phyloP scores from a whole-genome alignment of 2,888 invertebrate genomes.

The Drosophila maculinotata region DNA sequence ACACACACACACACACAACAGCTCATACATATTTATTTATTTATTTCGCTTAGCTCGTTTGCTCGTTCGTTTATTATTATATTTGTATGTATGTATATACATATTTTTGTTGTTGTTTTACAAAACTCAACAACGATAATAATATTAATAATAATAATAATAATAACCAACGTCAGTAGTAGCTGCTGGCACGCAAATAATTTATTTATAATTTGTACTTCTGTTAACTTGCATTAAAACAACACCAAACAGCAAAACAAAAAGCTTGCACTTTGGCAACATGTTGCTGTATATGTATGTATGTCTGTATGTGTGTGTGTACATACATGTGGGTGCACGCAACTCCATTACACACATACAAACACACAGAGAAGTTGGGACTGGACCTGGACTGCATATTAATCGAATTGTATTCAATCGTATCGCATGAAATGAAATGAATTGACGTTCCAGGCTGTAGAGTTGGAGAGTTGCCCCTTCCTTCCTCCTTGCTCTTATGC shows the following conservation, averaged over 20 bases:
- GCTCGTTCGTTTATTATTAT: slow-evolving; percentile 48
- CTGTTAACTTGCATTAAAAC: slow-evolving; percentile 44
- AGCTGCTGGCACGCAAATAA: slow-evolving; percentile 58
- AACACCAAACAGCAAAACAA: slow-evolving; percentile 34
- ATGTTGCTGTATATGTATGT: slow-evolving; percentile 44
- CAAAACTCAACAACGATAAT: slow-evolving; percentile 54
- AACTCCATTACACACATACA: slow-evolving; percentile 22
- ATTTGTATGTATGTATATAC: slow-evolving; percentile 9
- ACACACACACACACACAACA: slow-evolving; percentile 9
- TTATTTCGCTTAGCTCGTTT: slow-evolving; percentile 60
- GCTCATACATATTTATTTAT: slow-evolving; percentile 53
- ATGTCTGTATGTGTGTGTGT: slow-evolving; percentile 4
- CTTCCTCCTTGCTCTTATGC: neutral
- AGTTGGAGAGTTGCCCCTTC: slow-evolving; percentile 38
- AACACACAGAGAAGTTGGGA: slow-evolving; percentile 20
- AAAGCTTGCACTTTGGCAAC: slow-evolving; percentile 55
- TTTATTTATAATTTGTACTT: slow-evolving; percentile 58
- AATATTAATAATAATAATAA: slow-evolving; percentile 54
- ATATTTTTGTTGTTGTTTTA: slow-evolving; percentile 44
- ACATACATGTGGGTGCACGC: slow-evolving; percentile 24
- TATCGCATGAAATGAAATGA: slow-evolving; percentile 59
- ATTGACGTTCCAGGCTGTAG: slow-evolving; percentile 46
- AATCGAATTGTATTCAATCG: slow-evolving; percentile 72
- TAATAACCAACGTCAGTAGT: slow-evolving; percentile 44
- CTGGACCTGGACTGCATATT: slow-evolving; percentile 67